Evolutionary conservation across 2,888 invertebrate species (phyloP), one percentile per base, ranked within the genome.

Genomic region (Pristionchus fissidentatus): DNA sequence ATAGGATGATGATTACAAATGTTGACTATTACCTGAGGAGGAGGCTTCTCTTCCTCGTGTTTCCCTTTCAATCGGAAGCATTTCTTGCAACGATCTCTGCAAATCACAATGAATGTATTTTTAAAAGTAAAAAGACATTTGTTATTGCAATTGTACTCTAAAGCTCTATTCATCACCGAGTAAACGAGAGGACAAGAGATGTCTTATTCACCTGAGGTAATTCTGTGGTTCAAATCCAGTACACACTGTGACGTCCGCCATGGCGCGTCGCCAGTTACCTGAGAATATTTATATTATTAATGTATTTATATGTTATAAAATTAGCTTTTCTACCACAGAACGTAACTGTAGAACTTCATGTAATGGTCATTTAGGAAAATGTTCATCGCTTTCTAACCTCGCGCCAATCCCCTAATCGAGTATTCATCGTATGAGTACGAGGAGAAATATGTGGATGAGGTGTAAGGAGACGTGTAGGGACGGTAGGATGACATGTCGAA

Each of bases 211-310:
- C 73, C 83, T 66, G 55, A 92, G 87, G 92, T 93, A 93, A 77
- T 92, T 92, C 85, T 93, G 93, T 15, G 93, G 92, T 88, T 93
- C 93, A 88, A 93, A 93, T 57, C 90, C 91, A 38, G 86, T 87
- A 86, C 92, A 92, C 70, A 90, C 85, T 8, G 57, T 38, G 73
- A 57, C 70, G 75, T 89, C 89, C 62, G 85, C 82, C 87, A 87
- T 87, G 35, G 83, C 52, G 26, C 83, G 83, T 19, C 55, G 70
- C 83, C 83, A 83, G 29, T 83, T 70, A 38, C 83, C 83, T 83
- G 22, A 19, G 49, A 49, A 8, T 62, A 13, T 35, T 19, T 32
- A 35, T 62, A 32, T 13, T 32, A 57, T 1, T 10, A 32, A 19
- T 0, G 32, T 4, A 60, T 60, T 60, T 60, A 32, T 32, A 60